These are phyloP conservation scores for Apodemus speciosus DNA, from an alignment of 2,113 vertebrate species.

Conservation along the genomic window DNA sequence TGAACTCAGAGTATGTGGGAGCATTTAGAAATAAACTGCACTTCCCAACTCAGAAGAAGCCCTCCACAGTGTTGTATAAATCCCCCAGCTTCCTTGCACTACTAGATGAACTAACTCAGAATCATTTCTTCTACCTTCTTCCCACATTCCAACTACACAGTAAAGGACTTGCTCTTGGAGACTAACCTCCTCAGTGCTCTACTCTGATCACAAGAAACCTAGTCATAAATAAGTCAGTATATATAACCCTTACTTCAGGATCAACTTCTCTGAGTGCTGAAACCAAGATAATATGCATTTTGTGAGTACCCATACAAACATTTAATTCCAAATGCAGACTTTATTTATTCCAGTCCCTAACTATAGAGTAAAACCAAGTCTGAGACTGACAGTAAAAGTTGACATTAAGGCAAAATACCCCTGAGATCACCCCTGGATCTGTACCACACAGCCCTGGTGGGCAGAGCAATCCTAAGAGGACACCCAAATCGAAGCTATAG, in stretches of 20 bases:
- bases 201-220: background rate
- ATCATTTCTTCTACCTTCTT: conserved; percentile 14
- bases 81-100: background rate
- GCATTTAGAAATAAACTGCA: background rate
- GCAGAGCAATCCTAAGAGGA: background rate
- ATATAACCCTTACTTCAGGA: background rate
- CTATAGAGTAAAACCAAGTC: background rate
- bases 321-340: background rate
- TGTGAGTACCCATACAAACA: background rate
- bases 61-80: background rate
- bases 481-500: too few relatives aligned
- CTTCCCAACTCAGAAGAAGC: background rate
- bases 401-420: background rate
- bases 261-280: background rate
- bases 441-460: background rate
- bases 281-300: conserved; percentile 19
- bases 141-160: background rate
- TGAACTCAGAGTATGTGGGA: background rate
- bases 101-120: background rate
- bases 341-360: background rate
- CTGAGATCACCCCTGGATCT: background rate
- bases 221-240: background rate
- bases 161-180: background rate
- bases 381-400: background rate
- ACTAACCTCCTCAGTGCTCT: background rate